Base-by-base conservation (phyloP, 1,140 invertebrate species). In the Drosophila saltans region DNA sequence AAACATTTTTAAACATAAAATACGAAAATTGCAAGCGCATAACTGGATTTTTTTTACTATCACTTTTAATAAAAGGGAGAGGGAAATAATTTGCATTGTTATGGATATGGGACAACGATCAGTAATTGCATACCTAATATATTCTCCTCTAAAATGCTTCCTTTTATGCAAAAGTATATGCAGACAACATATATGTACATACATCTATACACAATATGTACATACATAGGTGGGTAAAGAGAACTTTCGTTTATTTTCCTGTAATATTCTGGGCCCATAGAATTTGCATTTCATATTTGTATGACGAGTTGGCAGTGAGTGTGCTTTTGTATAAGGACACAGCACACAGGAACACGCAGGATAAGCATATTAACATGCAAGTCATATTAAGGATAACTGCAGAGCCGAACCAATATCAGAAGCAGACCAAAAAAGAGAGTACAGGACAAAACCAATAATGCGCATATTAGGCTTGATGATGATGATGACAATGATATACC, bases 391-490 rank as follows among this genome's bases (percentile, higher is more conserved):
- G 83, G 80, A 80, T 83, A 88, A 83, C 76, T 88, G 83, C 84
- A 78, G 61, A 64, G 61, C 21, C 21, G 10, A 52, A 26, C 45
- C 69, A 59, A 39, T 36, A 45, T 43, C 66, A 28, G 41, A 56
- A 67, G 75, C 48, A 56, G 40, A 55, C 60, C 66, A 61, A 61
- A 41, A 48, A 40, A 43, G 6, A 48, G 48, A 43, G 6, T 26
- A 62, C 75, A 78, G 75, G 68, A 78, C 75, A 88, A 86, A 88
- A 89, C 83, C 84, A 88, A 88, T 88, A 88, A 88, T 89, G 83
- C 84, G 83, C 83, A 88, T 88, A 89, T 88, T 88, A 89, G 83
- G 83, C 84, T 77, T 86, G 83, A 86, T 82, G 83, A 82, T 81
- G 81, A 84, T 78, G 74, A 69, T 65, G 70, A 79, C 70, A 72